Evolutionary conservation across 2,797 vertebrate genomes (phyloP), one percentile per base, ranked within the genome.

Genomic region (Eurystomus glaucurus): DNA sequence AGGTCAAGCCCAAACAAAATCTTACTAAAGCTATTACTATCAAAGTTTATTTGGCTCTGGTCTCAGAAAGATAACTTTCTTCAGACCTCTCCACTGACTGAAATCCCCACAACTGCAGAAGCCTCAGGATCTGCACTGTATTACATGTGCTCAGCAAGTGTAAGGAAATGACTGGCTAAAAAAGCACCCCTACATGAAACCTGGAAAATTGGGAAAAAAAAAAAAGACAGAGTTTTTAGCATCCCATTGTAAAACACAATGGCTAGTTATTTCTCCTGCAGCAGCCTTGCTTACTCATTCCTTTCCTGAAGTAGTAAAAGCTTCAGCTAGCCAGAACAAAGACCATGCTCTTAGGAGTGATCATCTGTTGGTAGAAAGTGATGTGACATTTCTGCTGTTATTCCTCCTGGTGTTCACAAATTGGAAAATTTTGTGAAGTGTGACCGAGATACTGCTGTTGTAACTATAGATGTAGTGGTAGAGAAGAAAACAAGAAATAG

Each of bases 1-100:
- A 79, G 90, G 86, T 94, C 66, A 91, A 90, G 48, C 52, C 87
- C 72, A 84, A 87, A 87, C 54, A 93, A 92, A 86, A 87, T 72
- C 51, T 89, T 87, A 70, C 66, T 77, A 22, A 86, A 90, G 61
- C 64, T 85, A 65, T 91, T 95, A 54, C 26, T 7, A 50, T 77
- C 50, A 70, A 79, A 92, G 52, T 77, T 80, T 45, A 26, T 81
- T 91, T 91, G 22, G 14, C 29, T 82, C 66, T 85, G 33, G 23
- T 82, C 37, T 80, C 31, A n/a, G 39, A 69, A 81, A 55, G 45
- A 70, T 28, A 69, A 33, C 35, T 90, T 93, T 62, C 12, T 70
- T 70, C 60, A 82, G 41, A 26, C 7, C 85, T 35, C 19, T 62
- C 7, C 28, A 28, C 31, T 5, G 2, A 16, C 60, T 28, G 54